Base-by-base conservation (phyloP, 2,113 vertebrate species). In the Sylvilagus bachmani region DNA sequence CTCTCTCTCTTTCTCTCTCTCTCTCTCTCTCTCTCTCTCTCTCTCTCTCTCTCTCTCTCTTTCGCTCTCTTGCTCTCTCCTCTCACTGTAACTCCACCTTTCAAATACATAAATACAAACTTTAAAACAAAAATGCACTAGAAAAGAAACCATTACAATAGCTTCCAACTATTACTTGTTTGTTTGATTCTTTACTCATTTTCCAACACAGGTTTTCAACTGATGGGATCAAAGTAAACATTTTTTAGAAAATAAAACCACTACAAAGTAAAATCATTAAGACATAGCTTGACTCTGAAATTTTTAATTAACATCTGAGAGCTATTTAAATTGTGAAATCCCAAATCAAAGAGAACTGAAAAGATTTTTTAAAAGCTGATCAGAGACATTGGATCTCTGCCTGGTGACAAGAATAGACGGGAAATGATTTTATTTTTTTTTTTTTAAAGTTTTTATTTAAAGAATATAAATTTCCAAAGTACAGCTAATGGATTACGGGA, bases 221-320 rank as follows among this genome's bases (percentile, higher is more conserved):
- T 83, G 44, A 33, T 77, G 16, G 14, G 66, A 74, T 69, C 67
- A 75, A 91, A 73, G 12, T 74, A 84, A 75, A n/a, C n/a, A 69
- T 61, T 93, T 77, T 51, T 91, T 95, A 85, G 29, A 88, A 94
- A 94, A 75, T 79, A 93, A 90, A 88, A 58, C 25, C 27, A 88
- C 51, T 86, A 25, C 79, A 87, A 90, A 96, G 66, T 88, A 90
- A 94, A 74, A 44, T 0, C n/a, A 93, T 5, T 31, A 58, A 79
- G 44, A 29, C 27, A 24, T 81, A 87, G 38, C 24, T 77, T 49
- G 5, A 87, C 16, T n/a, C 17, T 77, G 14, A 73, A 95, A 69
- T 7, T 53, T 92, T 80, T 78, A 77, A 66, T 94, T 95, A 79
- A 62, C 89, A 82, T 69, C 62, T 81, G 10, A 77, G 24, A 3